A percentile compares a stretch with the other conserved stretches of the same genome.
Conservation (phyloP, 2,888 invertebrate genomes). For the Caenorhabditis sinica region DNA sequence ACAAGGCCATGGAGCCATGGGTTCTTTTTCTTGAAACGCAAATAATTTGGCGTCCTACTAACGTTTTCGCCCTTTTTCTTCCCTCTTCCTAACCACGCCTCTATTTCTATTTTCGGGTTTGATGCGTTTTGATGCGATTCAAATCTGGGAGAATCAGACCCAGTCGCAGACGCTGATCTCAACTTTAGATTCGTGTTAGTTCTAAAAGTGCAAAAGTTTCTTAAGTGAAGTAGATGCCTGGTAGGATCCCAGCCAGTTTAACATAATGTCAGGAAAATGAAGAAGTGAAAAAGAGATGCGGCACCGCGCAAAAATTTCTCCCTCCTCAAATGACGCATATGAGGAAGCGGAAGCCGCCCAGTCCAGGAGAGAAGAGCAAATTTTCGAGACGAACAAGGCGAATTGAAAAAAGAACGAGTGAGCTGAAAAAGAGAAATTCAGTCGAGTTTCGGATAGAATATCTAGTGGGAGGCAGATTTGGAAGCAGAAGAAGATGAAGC, state of each 20-base stretch:
- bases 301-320: slow-evolving; percentile 5
- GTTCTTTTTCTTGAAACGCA: slow-evolving; percentile 52
- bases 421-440: slow-evolving; percentile 33
- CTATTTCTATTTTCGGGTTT: slow-evolving; percentile 29
- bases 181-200: background rate
- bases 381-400: slow-evolving; percentile 43
- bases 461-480: slow-evolving; percentile 51
- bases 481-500: slow-evolving; percentile 41
- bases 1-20: slow-evolving; percentile 18
- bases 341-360: slow-evolving; percentile 42
- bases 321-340: slow-evolving; percentile 55
- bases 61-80: slow-evolving; percentile 37
- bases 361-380: slow-evolving; percentile 23
- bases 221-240: background rate
- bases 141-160: slow-evolving; percentile 1
- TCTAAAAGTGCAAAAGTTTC: background rate
- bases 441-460: slow-evolving; percentile 32
- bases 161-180: background rate
- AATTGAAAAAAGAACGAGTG: slow-evolving; percentile 53
- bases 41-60: slow-evolving; percentile 52
- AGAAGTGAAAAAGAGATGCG: slow-evolving; percentile 15
- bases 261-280: background rate
- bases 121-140: slow-evolving; percentile 16
- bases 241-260: background rate
- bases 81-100: slow-evolving; percentile 12